These are phyloP conservation scores for Spodoptera littoralis DNA, from an alignment of 2,888 invertebrate genomes.

Conservation along the genomic window DNA sequence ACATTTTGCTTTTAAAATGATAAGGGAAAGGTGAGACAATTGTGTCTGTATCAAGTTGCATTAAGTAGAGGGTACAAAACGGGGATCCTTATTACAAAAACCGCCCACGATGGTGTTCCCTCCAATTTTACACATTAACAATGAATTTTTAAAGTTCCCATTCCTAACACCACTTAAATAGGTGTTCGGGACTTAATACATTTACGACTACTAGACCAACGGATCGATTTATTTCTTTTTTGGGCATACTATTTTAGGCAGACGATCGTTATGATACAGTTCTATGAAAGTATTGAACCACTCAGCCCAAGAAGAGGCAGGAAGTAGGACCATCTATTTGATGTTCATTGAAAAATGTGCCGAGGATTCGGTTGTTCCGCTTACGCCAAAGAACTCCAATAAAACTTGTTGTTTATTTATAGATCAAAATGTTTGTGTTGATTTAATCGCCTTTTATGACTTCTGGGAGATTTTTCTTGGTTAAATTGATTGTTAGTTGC, in stretches of 20 bases:
- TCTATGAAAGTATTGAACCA: constrained; percentile 43
- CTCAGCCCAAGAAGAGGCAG: constrained; percentile 48
- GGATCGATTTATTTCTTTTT: constrained; percentile 37
- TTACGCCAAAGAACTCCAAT: constrained; percentile 38
- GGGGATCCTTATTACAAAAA: neutral
- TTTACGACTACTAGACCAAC: constrained; percentile 31
- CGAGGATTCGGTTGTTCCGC: constrained; percentile 33
- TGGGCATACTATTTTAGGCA: constrained; percentile 37
- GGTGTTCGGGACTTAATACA: neutral
- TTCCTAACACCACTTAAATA: neutral
- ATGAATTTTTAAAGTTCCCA: neutral
- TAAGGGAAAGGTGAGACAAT: neutral
- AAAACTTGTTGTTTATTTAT: constrained; percentile 54
- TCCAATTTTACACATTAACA: neutral
- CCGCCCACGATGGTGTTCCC: too few species aligned
- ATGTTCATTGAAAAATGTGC: constrained; percentile 49
- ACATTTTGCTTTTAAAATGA: constrained; percentile 1
- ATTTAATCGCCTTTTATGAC: constrained; percentile 46
- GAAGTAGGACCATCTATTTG: constrained; percentile 52
- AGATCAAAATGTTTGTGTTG: constrained; percentile 47
- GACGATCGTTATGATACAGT: constrained; percentile 29
- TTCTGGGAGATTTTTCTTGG: constrained; percentile 37
- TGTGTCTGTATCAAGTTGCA: constrained; percentile 15
- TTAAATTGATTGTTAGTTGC: constrained; percentile 34
- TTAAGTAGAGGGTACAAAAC: neutral